Base-by-base conservation (phyloP, 92 coral and sea anemone species). In the Palythoa grandis region DNA sequence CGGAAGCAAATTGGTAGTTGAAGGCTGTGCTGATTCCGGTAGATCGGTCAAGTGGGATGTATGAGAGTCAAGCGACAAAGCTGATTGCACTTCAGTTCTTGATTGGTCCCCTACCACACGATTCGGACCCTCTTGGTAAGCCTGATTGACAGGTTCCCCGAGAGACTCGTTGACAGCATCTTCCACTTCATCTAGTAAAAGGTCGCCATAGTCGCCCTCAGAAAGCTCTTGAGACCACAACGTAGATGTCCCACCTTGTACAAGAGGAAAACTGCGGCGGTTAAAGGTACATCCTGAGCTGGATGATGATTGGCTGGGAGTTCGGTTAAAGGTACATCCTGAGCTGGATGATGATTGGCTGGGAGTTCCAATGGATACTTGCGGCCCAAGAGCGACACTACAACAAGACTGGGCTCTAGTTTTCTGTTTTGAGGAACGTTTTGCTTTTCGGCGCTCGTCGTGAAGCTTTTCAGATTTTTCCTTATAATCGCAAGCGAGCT, bases 341-440 rank as follows among this genome's bases (percentile, higher is more conserved):
- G 85, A 63, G 85, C 58, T 13, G 2, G 85, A 24, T 0, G 74
- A 19, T 19, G 69, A n/a, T 9, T 66, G 60, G 24, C 73, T 67
- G 60, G 72, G 85, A 48, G 85, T 47, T 43, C 60, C 60, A 24
- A 14, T 23, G 2, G 85, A 80, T 12, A 29, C 47, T 53, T 65
- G 74, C 40, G 74, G 58, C 0, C 40, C 57, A 22, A 23, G 40
- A 20, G 85, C 74, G 4, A 80, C 85, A 66, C 73, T 7, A 13
- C 38, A 39, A 56, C 85, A 80, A 22, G 85, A 80, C 23, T 80
- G 72, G 74, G 85, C 16, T 80, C 74, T 66, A 40, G 60, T 67
- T 47, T 80, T 80, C 24, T 24, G 20, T 2, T 80, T 66, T 14
- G 74, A 6, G 14, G 35, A 13, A 50, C 25, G 63, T 67, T 66